Evolutionary conservation across 2,113 vertebrate genomes (phyloP).

Genomic region (Eptesicus fuscus): DNA sequence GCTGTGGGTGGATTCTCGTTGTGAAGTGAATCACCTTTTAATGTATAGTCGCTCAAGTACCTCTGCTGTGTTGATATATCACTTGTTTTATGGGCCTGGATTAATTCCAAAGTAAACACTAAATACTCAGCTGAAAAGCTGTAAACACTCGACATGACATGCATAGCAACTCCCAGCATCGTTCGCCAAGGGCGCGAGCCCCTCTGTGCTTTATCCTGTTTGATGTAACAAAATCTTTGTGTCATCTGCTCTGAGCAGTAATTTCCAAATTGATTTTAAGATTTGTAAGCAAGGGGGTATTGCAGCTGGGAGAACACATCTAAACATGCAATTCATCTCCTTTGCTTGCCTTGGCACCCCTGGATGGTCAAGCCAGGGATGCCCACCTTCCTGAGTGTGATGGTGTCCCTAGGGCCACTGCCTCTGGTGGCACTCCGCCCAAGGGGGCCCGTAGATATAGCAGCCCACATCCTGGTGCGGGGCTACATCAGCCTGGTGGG

Average conservation of each 20-base stretch:
- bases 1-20: background rate
- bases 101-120: conserved; percentile 80
- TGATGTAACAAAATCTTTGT: background rate
- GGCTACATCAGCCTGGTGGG: background rate
- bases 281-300: background rate
- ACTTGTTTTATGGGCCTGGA: conserved; percentile 74
- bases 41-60: conserved; percentile 56
- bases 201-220: conserved; percentile 38
- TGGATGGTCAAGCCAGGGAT: fast-evolving
- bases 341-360: background rate
- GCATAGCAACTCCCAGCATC: conserved; percentile 42
- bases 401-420: fast-evolving
- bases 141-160: conserved; percentile 51
- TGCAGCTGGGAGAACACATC: background rate
- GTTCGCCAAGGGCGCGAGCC: conserved; percentile 44
- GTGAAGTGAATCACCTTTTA: conserved; percentile 44
- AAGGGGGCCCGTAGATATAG: fast-evolving
- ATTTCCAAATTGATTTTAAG: conserved; percentile 15
- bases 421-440: fast-evolving
- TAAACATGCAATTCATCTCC: background rate
- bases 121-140: conserved; percentile 67
- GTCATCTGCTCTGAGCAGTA: background rate
- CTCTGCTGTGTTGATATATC: conserved; percentile 66
- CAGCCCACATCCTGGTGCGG: fast-evolving
- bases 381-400: background rate